phyloP scores from a whole-genome alignment of 2,797 vertebrate genomes.

The Manis javanica region DNA sequence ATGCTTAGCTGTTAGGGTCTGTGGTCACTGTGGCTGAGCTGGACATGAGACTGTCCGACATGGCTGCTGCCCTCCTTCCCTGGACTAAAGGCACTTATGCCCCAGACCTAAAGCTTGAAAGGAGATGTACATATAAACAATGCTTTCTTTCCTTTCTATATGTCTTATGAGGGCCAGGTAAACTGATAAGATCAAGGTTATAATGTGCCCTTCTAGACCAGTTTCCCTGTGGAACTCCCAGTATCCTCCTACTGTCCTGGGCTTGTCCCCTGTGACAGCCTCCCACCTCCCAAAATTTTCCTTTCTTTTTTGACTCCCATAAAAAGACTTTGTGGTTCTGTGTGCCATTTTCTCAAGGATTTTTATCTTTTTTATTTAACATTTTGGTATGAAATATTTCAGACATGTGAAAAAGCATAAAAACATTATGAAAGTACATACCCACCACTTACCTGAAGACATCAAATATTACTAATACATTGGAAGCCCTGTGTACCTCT shows the following conservation, averaged over 20 bases:
- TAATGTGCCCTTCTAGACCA: not conserved
- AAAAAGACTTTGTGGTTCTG: not conserved
- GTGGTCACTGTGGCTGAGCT: not conserved
- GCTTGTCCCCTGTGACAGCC: not conserved
- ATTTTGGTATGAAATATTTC: slow-evolving; percentile 22
- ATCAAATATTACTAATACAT: not conserved
- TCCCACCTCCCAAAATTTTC: not conserved
- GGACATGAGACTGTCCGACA: not conserved
- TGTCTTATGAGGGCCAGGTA: not conserved
- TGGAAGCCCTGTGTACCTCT: not conserved
- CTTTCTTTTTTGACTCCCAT: not conserved
- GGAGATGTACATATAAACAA: not conserved
- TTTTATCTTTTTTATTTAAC: not conserved
- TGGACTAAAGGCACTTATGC: not conserved
- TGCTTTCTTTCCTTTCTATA: not conserved
- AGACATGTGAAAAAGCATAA: not conserved
- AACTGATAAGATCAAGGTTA: not conserved
- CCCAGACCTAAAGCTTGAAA: not conserved
- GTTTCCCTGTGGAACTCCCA: not conserved
- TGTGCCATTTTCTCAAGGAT: not conserved
- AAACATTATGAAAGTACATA: not conserved
- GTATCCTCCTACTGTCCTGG: fast-evolving
- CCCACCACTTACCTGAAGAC: not conserved
- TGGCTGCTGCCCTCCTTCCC: not conserved
- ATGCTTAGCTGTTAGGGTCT: not conserved